These are phyloP conservation scores for Nesidiocoris tenuis DNA, from an alignment of 2,888 invertebrate species.

Conservation along the genomic window DNA sequence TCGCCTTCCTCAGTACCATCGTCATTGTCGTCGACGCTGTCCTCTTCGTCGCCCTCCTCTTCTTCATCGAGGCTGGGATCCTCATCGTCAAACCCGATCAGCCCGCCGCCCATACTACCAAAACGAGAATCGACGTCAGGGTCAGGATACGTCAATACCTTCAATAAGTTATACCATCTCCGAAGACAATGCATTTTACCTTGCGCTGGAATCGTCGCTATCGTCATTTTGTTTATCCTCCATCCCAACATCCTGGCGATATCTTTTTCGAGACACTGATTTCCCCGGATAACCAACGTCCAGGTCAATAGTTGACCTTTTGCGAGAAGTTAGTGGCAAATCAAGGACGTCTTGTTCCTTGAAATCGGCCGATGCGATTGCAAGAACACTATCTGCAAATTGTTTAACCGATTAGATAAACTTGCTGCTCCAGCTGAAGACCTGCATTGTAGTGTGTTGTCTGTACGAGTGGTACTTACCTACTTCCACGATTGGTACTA, in stretches of 20 bases:
- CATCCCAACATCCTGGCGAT: constrained; percentile 49
- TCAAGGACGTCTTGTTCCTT: constrained; percentile 5
- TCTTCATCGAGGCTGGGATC: constrained; percentile 13
- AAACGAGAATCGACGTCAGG: neutral
- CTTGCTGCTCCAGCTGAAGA: too few relatives aligned
- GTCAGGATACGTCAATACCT: too few relatives aligned
- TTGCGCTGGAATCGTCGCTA: constrained; percentile 32
- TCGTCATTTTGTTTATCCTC: constrained; percentile 49
- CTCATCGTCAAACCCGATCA: constrained; percentile 20
- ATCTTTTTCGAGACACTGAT: constrained; percentile 64
- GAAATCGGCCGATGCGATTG: constrained; percentile 18
- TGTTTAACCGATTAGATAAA: too few relatives aligned
- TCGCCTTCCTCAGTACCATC: constrained; percentile 35
- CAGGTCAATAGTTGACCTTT: constrained; percentile 41
- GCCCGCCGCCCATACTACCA: neutral
- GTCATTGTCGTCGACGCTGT: constrained; percentile 25
- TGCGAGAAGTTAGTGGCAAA: constrained; percentile 27
- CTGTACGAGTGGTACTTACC: too few relatives aligned
- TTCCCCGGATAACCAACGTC: constrained; percentile 65
- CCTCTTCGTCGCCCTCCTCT: constrained; percentile 24
- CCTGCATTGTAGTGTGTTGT: too few relatives aligned
- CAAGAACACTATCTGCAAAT: constrained; percentile 14
- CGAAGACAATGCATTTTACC: neutral
- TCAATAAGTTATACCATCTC: neutral
- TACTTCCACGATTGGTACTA: too few relatives aligned